A percentile compares a stretch with the other conserved stretches of the same genome.
phyloP scores from a whole-genome alignment of 2,888 invertebrate species.

The Platerodrilus igneus region DNA sequence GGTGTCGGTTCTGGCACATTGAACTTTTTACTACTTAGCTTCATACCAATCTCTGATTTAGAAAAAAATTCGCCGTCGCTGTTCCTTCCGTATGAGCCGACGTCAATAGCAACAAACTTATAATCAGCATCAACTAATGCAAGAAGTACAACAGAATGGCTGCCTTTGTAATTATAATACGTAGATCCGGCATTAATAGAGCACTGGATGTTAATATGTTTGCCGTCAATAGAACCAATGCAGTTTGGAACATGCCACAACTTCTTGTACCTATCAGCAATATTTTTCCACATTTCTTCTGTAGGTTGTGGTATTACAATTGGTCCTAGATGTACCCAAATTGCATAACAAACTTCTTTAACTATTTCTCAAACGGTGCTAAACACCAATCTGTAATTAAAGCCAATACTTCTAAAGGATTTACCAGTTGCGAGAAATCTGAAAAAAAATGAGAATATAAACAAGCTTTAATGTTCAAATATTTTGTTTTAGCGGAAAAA shows the following conservation, averaged over 20 bases:
- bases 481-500: conserved; percentile 26
- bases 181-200: too few relatives aligned
- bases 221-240: conserved; percentile 12
- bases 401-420: conserved; percentile 12
- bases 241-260: conserved; percentile 26
- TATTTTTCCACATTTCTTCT: conserved; percentile 23
- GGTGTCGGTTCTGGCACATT: conserved; percentile 7
- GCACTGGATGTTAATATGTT: conserved; percentile 18
- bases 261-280: conserved; percentile 20
- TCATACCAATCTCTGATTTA: too few relatives aligned
- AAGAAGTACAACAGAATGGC: conserved; percentile 22
- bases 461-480: conserved; percentile 26
- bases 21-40: conserved; percentile 3
- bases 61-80: conserved; percentile 2
- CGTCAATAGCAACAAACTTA: too few relatives aligned
- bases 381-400: conserved; percentile 31
- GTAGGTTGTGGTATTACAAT: conserved; percentile 30
- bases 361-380: conserved; percentile 30
- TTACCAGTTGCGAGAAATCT: too few relatives aligned
- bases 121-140: conserved; percentile 3
- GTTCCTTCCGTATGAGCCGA: too few relatives aligned
- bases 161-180: too few relatives aligned
- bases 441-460: not conserved
- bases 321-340: conserved; percentile 27
- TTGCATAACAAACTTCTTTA: too few relatives aligned